These are phyloP conservation scores for Sylvilagus floridanus DNA, from an alignment of 2,797 vertebrate species.

Conservation along the genomic window DNA sequence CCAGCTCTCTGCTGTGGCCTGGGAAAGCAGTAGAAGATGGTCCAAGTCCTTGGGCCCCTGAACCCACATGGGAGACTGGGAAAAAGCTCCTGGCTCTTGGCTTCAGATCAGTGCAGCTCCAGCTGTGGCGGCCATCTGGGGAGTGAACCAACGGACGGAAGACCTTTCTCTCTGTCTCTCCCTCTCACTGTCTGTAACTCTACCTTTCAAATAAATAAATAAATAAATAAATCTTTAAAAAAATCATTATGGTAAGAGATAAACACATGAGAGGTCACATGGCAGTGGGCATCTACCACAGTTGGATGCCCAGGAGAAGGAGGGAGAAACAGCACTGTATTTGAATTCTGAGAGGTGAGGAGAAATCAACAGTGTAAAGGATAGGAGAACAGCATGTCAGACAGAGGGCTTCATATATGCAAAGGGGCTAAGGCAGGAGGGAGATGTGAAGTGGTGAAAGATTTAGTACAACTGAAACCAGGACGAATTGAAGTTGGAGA, in stretches of 20 bases:
- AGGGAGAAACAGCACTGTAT: background rate
- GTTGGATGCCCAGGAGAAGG: background rate
- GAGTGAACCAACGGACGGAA: no score
- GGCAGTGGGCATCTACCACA: background rate
- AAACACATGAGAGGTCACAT: background rate
- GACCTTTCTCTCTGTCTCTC: no score
- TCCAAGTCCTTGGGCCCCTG: no score
- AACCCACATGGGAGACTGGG: no score
- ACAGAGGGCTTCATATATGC: fast-evolving
- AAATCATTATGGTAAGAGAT: background rate
- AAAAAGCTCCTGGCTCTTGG: no score
- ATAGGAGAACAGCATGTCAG: background rate
- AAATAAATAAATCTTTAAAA: background rate
- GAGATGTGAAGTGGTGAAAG: background rate
- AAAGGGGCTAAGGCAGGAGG: background rate
- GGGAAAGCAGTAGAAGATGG: no score
- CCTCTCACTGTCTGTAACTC: no score
- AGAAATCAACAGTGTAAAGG: background rate
- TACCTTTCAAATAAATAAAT: background rate
- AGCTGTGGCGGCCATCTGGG: no score
- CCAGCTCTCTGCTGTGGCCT: no score
- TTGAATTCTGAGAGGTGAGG: background rate
- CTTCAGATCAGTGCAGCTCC: no score
- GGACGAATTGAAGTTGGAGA: background rate
- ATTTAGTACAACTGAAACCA: background rate